phyloP scores from a whole-genome alignment of 2,113 vertebrate genomes.

The Athene noctua region DNA sequence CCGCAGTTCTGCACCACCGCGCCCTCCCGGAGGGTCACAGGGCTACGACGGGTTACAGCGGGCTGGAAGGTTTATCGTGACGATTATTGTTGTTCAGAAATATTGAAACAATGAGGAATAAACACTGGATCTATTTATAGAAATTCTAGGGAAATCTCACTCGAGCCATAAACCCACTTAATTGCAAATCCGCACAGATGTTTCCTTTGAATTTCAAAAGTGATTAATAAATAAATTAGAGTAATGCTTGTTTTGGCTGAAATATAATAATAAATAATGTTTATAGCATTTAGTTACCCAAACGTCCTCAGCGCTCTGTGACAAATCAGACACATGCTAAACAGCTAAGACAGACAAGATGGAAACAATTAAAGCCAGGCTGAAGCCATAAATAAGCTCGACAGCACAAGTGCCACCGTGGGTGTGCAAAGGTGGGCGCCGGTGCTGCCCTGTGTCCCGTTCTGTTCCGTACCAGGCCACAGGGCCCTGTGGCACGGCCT shows the following conservation, averaged over 20 bases:
- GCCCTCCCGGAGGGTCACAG: neutral
- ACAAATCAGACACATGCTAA: neutral
- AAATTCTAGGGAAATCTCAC: slow-evolving; percentile 15
- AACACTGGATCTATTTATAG: neutral
- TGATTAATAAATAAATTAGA: slow-evolving; percentile 63
- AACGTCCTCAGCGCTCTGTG: neutral
- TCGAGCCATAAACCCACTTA: slow-evolving; percentile 11
- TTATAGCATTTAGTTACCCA: neutral
- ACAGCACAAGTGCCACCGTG: fast-evolving
- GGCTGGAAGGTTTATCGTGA: neutral
- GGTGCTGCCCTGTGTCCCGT: neutral
- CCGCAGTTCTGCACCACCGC: neutral
- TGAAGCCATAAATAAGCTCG: neutral
- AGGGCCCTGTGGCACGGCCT: neutral
- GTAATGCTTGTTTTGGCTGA: slow-evolving; percentile 47
- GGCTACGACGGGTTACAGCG: neutral
- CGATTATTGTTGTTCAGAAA: neutral
- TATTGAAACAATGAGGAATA: slow-evolving; percentile 2
- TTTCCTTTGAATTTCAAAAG: slow-evolving; percentile 52
- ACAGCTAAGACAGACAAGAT: neutral
- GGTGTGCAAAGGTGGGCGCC: fast-evolving
- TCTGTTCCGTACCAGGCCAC: no score
- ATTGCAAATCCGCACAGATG: slow-evolving; percentile 56
- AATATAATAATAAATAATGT: neutral
- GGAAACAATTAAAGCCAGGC: neutral